Evolutionary conservation across 2,888 invertebrate genomes (phyloP).

Genomic region (Mesorhabditis spiculigera): DNA sequence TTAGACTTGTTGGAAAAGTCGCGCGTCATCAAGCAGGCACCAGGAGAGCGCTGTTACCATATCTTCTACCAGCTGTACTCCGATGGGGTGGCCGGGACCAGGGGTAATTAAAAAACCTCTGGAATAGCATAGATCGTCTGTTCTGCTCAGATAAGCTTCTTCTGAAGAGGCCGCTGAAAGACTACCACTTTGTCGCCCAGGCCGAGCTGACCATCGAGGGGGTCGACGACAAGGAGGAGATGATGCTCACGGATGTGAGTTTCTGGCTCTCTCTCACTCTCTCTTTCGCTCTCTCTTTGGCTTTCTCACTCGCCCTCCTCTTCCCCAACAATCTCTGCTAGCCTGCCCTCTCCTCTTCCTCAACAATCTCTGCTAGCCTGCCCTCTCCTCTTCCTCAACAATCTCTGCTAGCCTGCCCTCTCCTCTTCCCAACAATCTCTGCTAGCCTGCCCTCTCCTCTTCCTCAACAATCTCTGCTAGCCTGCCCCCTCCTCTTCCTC

Average conservation of each 20-base stretch:
- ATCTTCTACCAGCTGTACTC: slow-evolving; percentile 99
- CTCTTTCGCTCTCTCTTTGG: no score
- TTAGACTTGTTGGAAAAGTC: slow-evolving; percentile 98
- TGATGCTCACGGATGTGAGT: slow-evolving; percentile 60
- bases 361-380: no score
- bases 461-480: no score
- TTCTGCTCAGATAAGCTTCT: slow-evolving; percentile 44
- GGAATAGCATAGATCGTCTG: background rate
- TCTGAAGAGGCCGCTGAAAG: slow-evolving; percentile 82
- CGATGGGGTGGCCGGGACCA: slow-evolving; percentile 63
- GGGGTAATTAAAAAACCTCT: slow-evolving; percentile 73
- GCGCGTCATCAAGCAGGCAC: slow-evolving; percentile 98
- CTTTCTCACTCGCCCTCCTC: no score
- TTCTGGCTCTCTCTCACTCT: background rate
- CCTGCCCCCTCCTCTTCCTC: no score
- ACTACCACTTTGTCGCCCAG: slow-evolving; percentile 90
- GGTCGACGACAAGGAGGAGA: slow-evolving; percentile 93
- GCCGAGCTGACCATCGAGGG: slow-evolving; percentile 88
- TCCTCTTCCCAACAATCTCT: no score
- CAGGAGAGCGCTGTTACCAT: slow-evolving; percentile 97
- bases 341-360: no score
- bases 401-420: no score
- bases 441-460: no score
- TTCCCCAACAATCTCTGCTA: no score
- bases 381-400: no score